These are phyloP conservation scores for Cinclus mexicanus DNA, from an alignment of 2,113 vertebrate genomes.

Conservation along the genomic window DNA sequence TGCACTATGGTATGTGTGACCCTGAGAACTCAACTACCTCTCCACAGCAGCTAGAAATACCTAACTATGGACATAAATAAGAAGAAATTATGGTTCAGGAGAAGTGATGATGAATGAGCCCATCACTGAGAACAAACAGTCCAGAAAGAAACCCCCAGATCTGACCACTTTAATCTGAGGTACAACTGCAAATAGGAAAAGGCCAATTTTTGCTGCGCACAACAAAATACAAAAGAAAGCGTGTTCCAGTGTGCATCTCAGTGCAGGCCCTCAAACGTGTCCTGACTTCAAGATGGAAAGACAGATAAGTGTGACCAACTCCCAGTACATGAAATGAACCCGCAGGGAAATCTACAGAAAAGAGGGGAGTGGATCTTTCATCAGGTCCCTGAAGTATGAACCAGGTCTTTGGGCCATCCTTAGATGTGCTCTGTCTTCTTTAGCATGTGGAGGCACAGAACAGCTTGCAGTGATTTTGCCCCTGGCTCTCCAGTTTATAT, in stretches of 20 bases:
- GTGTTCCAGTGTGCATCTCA: neutral
- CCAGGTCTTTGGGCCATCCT: neutral
- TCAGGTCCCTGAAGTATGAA: neutral
- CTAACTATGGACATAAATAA: neutral
- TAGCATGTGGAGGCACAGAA: neutral
- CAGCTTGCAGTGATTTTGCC: neutral
- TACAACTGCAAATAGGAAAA: neutral
- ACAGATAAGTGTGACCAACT: neutral
- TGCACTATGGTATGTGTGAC: neutral
- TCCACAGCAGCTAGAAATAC: neutral
- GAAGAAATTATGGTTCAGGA: neutral
- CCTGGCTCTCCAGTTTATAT: neutral
- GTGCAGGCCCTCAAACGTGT: fast-evolving
- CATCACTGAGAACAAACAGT: neutral
- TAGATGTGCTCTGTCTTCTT: neutral
- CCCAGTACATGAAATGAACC: neutral
- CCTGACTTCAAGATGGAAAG: neutral
- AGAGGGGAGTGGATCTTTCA: neutral
- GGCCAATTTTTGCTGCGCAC: neutral
- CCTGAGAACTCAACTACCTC: neutral
- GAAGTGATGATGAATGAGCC: neutral
- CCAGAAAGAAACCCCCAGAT: neutral
- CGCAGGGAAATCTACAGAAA: neutral
- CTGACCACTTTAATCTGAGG: neutral
- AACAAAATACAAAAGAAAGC: neutral